Percentiles rank a stretch among this genome's conserved stretches.
These are phyloP conservation scores for Arctopsyche grandis DNA, from an alignment of 1,140 invertebrate species.

Conservation along the genomic window DNA sequence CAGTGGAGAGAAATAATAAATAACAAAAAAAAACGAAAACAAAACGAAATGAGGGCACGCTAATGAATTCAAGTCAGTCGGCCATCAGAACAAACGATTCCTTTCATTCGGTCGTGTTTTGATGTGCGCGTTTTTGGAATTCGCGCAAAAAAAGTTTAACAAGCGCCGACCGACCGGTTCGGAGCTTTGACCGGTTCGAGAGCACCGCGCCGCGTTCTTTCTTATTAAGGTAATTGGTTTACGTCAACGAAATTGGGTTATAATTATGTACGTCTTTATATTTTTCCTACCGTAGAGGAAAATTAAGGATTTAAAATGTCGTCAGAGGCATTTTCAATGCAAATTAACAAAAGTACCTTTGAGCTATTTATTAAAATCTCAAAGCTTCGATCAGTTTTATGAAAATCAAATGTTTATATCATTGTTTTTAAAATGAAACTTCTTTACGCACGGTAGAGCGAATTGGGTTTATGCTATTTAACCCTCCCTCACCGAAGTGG, in stretches of 20 bases:
- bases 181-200: background rate
- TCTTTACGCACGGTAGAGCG: too few species aligned
- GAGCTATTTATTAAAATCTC: too few species aligned
- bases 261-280: background rate
- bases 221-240: conserved; percentile 21
- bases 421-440: too few species aligned
- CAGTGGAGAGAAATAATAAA: background rate
- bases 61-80: conserved; percentile 14
- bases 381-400: too few species aligned
- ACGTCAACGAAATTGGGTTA: conserved; percentile 19
- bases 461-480: too few species aligned
- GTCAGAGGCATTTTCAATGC: too few species aligned
- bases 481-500: too few species aligned
- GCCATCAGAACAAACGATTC: background rate
- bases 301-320: too few species aligned
- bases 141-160: background rate
- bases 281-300: background rate
- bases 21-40: background rate
- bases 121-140: background rate
- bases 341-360: too few species aligned
- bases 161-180: background rate
- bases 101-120: background rate
- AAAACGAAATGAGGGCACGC: background rate
- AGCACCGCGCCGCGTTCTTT: background rate
- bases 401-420: too few species aligned